phyloP scores from a whole-genome alignment of 2,797 vertebrate species.

The Hydrocynus forskahlii region DNA sequence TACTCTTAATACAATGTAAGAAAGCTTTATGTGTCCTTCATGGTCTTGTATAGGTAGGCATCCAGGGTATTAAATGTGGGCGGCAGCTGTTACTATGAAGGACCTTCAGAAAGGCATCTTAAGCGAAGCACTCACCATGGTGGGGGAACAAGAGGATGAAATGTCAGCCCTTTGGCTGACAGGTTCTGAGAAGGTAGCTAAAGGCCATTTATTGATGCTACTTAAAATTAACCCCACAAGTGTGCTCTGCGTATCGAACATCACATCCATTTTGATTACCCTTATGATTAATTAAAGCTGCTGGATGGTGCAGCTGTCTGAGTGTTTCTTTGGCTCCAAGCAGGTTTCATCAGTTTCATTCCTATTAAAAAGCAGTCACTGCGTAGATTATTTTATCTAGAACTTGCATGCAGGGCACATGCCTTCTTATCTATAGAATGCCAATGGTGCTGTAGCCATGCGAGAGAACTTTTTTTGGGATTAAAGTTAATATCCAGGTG shows the following conservation, averaged over 20 bases:
- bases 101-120: not conserved
- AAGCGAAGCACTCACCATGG: constrained; percentile 24
- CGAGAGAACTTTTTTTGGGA: not conserved
- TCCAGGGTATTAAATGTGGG: not conserved
- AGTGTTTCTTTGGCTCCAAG: constrained; percentile 41
- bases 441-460: not conserved
- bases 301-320: constrained; percentile 64
- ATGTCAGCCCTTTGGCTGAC: constrained; percentile 27
- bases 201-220: constrained; percentile 68
- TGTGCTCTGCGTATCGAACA: constrained; percentile 59
- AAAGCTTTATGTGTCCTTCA: not conserved
- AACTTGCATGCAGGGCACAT: not conserved
- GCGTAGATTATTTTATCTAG: not conserved
- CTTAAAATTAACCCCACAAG: constrained; percentile 61
- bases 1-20: not conserved
- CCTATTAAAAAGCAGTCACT: not conserved
- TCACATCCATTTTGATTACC: constrained; percentile 69
- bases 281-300: constrained; percentile 72
- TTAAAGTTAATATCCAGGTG: not conserved
- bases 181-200: constrained; percentile 50
- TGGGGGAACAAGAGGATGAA: constrained; percentile 20
- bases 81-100: not conserved
- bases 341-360: not conserved
- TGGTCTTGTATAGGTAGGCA: not conserved
- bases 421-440: not conserved